Base-by-base conservation (phyloP, 2,797 vertebrate species). In the Eremophila alpestris region DNA sequence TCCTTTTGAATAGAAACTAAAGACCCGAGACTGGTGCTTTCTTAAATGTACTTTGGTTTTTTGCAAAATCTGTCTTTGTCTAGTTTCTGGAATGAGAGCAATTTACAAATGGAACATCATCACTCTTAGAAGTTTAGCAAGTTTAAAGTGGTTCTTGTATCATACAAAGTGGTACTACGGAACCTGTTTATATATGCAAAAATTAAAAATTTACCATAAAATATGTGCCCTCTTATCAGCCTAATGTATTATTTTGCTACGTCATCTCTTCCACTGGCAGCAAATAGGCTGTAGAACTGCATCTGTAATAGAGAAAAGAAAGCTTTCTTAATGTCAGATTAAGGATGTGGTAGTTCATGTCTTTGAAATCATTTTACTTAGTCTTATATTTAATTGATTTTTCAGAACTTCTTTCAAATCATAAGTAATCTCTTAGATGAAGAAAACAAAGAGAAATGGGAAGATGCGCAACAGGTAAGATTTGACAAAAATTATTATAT, bases 361-460 rank as follows among this genome's bases (percentile, higher is more conserved):
- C 6, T 51, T 29, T 83, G 13, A 79, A 87, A 62, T 62, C 0
- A 54, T 80, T 96, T 89, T 97, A 67, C 38, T 77, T 81, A 85
- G 10, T 78, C 24, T 91, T 85, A 93, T 95, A 70, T 97, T 92
- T 96, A 81, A 91, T 97, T 97, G 73, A 78, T 97, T 97, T 98
- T 98, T 67, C 98, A 99, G 99, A 99, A 99, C 98, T 99, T 99
- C 98, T 99, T 99, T 98, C 99, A 99, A 98, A 99, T 99, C 97
- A 99, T 99, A 98, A 99, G 99, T 97, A 99, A 99, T 96, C 99
- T 99, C 86, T 97, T 99, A 94, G 99, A 99, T 97, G 99, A 99
- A 97, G 99, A 99, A 97, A 99, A 99, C 98, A 99, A 99, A 96
- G 99, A 99, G 87, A 99, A 99, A 97, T 99, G 99, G 99, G 99